Conservation (phyloP, 1,140 invertebrate genomes). For the Lordiphosa stackelbergi region DNA sequence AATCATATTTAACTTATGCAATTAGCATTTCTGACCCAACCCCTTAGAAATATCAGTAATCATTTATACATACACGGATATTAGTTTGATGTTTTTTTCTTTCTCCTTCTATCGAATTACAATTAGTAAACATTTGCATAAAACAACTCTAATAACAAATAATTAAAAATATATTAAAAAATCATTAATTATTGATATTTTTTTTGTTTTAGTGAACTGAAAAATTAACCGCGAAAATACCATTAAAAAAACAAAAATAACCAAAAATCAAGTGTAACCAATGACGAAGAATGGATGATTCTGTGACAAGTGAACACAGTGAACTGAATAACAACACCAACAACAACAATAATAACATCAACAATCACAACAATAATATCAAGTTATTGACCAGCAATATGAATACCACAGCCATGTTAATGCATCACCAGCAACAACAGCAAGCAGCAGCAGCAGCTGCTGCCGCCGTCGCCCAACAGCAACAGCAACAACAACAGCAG, state of each 20-base stretch:
- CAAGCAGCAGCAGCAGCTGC: constrained; percentile 57
- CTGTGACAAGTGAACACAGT: constrained; percentile 83
- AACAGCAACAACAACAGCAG: constrained; percentile 44
- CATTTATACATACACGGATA: constrained; percentile 12
- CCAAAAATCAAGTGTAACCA: constrained; percentile 39
- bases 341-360: constrained; percentile 78
- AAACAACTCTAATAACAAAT: constrained; percentile 36
- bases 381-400: constrained; percentile 62
- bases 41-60: constrained; percentile 5
- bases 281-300: constrained; percentile 80
- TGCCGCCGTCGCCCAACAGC: constrained; percentile 45
- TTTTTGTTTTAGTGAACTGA: constrained; percentile 40
- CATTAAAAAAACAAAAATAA: constrained; percentile 20
- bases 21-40: not conserved
- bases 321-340: constrained; percentile 77
- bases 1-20: too few species aligned
- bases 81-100: constrained; percentile 5
- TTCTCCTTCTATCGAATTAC: too few species aligned
- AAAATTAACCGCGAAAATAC: constrained; percentile 3
- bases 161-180: constrained; percentile 69
- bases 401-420: constrained; percentile 73
- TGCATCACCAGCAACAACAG: constrained; percentile 73
- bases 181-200: constrained; percentile 60
- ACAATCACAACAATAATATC: constrained; percentile 63
- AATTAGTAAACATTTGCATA: constrained; percentile 31